Percentiles rank a stretch among this genome's conserved stretches.
Conservation (phyloP, 2,113 vertebrate genomes). For the Gnathonemus echidnorhynchus region DNA sequence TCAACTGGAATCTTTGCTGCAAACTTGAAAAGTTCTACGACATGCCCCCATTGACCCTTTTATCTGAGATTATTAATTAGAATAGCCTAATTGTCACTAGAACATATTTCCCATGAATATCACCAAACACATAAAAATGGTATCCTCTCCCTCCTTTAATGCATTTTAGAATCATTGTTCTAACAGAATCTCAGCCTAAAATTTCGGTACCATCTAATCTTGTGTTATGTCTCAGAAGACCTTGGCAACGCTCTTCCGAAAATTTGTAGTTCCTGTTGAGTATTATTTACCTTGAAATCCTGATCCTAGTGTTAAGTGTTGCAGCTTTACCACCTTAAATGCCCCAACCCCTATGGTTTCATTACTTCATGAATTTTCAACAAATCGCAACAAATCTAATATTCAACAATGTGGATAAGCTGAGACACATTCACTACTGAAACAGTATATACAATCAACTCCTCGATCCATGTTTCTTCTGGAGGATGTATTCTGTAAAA, state of each 20-base stretch:
- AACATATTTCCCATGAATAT: neutral
- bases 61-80: neutral
- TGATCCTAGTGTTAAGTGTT: neutral
- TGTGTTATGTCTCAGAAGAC: neutral
- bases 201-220: neutral
- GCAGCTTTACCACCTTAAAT: neutral
- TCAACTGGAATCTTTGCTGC: neutral
- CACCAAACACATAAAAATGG: neutral
- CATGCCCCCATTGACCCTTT: neutral
- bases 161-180: neutral
- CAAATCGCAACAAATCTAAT: neutral
- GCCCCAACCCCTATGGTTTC: neutral
- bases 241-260: neutral
- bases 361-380: neutral
- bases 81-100: neutral
- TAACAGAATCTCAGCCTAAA: neutral
- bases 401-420: neutral
- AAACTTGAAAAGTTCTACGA: neutral
- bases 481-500: neutral
- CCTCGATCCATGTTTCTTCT: neutral
- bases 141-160: neutral
- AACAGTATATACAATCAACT: neutral
- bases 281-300: neutral
- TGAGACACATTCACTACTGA: neutral
- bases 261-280: neutral